A percentile compares a stretch with the other conserved stretches of the same genome.
Conservation (phyloP, 2,888 invertebrate species). For the Monopis laevigella region DNA sequence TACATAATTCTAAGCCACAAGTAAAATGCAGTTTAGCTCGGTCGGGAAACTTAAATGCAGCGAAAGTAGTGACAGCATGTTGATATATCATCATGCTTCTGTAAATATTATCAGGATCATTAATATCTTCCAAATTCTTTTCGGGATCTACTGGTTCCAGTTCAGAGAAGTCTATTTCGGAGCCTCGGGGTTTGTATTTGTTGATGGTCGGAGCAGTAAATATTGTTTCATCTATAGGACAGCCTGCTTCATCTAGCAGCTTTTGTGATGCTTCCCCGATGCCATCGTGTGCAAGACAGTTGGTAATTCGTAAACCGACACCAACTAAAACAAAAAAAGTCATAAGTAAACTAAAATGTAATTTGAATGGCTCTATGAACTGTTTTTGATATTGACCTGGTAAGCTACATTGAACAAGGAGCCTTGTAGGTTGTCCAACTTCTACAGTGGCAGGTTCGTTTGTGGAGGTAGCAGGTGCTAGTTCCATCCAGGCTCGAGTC, state of each 20-base stretch:
- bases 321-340: slow-evolving; percentile 59
- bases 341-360: neutral
- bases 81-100: slow-evolving; percentile 61
- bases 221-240: slow-evolving; percentile 75
- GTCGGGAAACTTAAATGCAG: slow-evolving; percentile 86
- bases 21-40: slow-evolving; percentile 78
- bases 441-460: slow-evolving; percentile 67
- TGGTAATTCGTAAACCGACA: slow-evolving; percentile 77
- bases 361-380: too few species aligned
- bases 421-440: slow-evolving; percentile 75
- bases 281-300: slow-evolving; percentile 83
- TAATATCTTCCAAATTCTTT: slow-evolving; percentile 37
- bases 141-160: slow-evolving; percentile 39
- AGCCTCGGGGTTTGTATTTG: slow-evolving; percentile 40
- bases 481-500: slow-evolving; percentile 78
- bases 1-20: slow-evolving; percentile 82
- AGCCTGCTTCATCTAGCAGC: slow-evolving; percentile 77
- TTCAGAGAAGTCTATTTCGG: slow-evolving; percentile 47
- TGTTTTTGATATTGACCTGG: slow-evolving; percentile 68
- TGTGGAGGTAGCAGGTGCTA: slow-evolving; percentile 52
- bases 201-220: slow-evolving; percentile 64
- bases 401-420: slow-evolving; percentile 72
- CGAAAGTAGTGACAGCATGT: slow-evolving; percentile 71
- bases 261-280: slow-evolving; percentile 79
- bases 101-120: slow-evolving; percentile 45